Evolutionary conservation across 2,888 invertebrate species (phyloP).

Genomic region (Sialis fuliginosa): DNA sequence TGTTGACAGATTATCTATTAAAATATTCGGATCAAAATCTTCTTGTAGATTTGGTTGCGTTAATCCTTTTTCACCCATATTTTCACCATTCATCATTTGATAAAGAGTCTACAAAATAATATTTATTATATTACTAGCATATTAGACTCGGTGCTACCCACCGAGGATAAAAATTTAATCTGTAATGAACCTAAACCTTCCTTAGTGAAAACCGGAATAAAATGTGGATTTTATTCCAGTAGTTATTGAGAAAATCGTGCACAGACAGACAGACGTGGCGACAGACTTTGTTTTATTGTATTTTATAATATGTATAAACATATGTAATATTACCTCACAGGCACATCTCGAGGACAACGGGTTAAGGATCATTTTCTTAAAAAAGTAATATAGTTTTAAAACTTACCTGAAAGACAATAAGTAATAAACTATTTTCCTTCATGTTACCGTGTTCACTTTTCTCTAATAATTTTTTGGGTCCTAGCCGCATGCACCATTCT

Average conservation of each 20-base stretch:
- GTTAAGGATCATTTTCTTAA: no score
- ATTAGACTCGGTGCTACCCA: no score
- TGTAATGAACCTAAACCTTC: background rate
- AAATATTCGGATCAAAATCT: conserved; percentile 57
- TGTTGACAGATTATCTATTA: conserved; percentile 45
- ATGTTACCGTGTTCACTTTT: conserved; percentile 27
- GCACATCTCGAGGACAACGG: no score
- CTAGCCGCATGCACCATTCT: conserved; percentile 84
- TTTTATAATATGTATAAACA: no score
- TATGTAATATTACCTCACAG: no score
- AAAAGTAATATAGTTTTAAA: conserved; percentile 7
- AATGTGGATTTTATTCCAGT: no score
- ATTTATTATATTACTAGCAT: background rate
- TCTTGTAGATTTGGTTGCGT: conserved; percentile 35
- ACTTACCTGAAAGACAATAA: conserved; percentile 55
- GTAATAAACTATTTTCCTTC: conserved; percentile 32
- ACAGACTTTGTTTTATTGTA: background rate
- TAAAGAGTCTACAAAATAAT: conserved; percentile 32
- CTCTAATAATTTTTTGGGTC: conserved; percentile 41
- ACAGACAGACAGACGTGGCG: no score
- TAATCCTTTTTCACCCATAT: conserved; percentile 32
- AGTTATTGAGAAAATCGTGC: no score
- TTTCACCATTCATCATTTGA: conserved; percentile 37
- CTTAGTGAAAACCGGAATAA: no score
- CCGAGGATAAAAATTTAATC: no score